phyloP scores from a whole-genome alignment of 1,140 invertebrate genomes.

The Drosophila micromelanica region DNA sequence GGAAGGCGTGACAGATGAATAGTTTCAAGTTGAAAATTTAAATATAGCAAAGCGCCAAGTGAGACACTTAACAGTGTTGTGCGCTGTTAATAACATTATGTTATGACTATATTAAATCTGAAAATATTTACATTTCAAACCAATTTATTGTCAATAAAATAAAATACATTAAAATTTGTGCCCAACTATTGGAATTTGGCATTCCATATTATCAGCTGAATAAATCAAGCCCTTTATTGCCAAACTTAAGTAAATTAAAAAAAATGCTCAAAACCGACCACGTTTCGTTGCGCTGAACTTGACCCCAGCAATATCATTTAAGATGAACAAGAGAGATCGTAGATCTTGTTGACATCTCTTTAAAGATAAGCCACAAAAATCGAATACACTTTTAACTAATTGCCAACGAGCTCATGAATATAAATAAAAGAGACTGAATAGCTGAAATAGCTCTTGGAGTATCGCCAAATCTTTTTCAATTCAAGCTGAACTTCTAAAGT shows the following conservation, averaged over 20 bases:
- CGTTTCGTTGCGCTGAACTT: slow-evolving; percentile 27
- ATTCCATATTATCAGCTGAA: slow-evolving; percentile 3
- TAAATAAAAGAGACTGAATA: not conserved
- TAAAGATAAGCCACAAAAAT: not conserved
- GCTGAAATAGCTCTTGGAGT: not conserved
- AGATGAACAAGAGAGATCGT: slow-evolving; percentile 5
- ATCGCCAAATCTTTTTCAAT: not conserved
- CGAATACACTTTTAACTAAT: too few species aligned
- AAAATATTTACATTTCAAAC: not conserved
- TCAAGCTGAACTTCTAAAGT: not conserved
- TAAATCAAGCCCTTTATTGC: slow-evolving; percentile 10
- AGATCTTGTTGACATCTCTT: not conserved
- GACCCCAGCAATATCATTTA: slow-evolving; percentile 21
- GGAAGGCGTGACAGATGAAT: slow-evolving; percentile 10
- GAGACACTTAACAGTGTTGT: not conserved
- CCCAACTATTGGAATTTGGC: not conserved
- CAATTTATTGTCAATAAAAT: not conserved
- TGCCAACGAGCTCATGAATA: slow-evolving; percentile 16
- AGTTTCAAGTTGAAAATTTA: slow-evolving; percentile 6
- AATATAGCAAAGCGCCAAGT: not conserved
- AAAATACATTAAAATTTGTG: slow-evolving; percentile 5
- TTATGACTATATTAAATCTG: not conserved
- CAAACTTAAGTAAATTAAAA: not conserved
- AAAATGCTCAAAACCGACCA: not conserved
- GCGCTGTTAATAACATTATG: not conserved